phyloP scores from a whole-genome alignment of 64 coral and sea anemone genomes.

The Montipora sp. region DNA sequence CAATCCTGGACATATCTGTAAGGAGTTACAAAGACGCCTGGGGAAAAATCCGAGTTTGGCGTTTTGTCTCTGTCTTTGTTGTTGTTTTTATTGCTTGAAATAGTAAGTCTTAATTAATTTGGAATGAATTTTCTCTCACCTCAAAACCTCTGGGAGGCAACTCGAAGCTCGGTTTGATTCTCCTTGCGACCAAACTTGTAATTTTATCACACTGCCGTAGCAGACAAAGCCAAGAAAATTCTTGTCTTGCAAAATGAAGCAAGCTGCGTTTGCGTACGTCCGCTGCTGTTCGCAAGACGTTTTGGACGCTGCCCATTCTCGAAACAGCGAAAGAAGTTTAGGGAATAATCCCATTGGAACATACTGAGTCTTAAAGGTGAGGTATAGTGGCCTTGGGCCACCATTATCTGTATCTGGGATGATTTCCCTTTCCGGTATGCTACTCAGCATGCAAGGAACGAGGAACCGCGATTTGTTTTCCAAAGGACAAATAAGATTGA shows the following conservation, averaged over 20 bases:
- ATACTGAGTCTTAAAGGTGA: conserved; percentile 3
- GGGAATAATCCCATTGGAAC: conserved; percentile 12
- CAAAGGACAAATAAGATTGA: neutral
- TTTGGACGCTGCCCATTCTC: conserved; percentile 16
- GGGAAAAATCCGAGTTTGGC: no score
- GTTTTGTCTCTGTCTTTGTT: no score
- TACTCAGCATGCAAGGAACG: neutral
- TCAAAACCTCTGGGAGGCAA: conserved; percentile 1
- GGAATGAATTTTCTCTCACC: neutral
- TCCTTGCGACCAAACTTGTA: neutral
- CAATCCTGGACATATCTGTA: no score
- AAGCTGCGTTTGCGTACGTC: neutral
- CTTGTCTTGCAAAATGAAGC: conserved; percentile 21
- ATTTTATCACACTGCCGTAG: conserved; percentile 6
- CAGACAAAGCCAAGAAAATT: conserved; percentile 6
- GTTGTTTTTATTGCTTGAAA: neutral
- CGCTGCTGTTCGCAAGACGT: neutral
- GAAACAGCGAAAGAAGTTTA: neutral
- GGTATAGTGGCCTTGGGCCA: neutral
- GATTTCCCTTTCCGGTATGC: neutral
- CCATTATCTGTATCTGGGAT: neutral
- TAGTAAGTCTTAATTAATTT: neutral
- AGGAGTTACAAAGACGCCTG: no score
- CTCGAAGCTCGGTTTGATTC: neutral
- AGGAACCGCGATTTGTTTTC: neutral